Base-by-base conservation (phyloP, 2,113 vertebrate species). In the Serinus canaria region DNA sequence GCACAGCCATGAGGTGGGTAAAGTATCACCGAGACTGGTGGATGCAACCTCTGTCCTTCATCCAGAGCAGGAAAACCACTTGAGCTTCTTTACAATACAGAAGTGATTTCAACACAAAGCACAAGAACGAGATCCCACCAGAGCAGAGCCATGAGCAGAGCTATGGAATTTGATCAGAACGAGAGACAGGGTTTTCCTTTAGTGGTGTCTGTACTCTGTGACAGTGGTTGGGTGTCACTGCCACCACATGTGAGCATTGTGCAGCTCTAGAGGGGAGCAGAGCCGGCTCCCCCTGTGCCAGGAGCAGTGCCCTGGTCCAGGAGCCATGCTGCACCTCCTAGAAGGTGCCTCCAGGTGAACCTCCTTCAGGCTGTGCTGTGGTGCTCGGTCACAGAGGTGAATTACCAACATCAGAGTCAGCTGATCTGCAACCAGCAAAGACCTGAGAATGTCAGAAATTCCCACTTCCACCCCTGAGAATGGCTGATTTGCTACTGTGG, bases 81-180 rank as follows among this genome's bases (percentile, higher is more conserved):
- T 2, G n/a, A 83, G 27, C 39, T 89, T 49, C 76, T 53, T 77
- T 24, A 78, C 66, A 55, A 59, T 89, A 50, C 55, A 70, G 20
- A 89, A 70, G 13, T 15, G 24, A 70, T 37, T 91, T 64, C 7
- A 12, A 37, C 1, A 4, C 7, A 24, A 73, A 94, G 53, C 37
- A 68, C 10, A 11, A 44, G 46, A 50, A 60, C 0, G 0, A 33
- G 58, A 77, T 37, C 62, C 15, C 6, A 2, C 12, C n/a, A 60
- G 72, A 70, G 55, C 78, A 81, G 22, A 94, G 49, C 63, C 53
- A n/a, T 0, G 35, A 47, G 70, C 30, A 63, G 58, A 86, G 63
- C 30, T 14, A 9, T 37, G 53, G 72, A 50, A 53, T 67, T 33
- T 14, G 37, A 70, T 56, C 17, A 33, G 2, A 9, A 30, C 4